Conservation (phyloP, 2,113 vertebrate species). For the Larimichthys polyactis region DNA sequence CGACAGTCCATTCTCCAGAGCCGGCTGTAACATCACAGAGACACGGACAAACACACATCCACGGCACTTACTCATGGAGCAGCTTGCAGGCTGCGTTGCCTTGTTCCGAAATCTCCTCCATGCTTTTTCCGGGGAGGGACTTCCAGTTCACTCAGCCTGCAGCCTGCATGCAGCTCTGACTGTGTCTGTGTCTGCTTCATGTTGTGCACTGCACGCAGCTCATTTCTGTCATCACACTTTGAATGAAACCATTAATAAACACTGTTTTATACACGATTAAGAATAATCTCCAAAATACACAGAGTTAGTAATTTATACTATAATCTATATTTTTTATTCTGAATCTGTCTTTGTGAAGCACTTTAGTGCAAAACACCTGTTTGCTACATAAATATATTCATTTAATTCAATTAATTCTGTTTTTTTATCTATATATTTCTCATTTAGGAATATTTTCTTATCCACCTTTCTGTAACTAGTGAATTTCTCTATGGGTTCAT, state of each 20-base stretch:
- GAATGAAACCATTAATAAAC: background rate
- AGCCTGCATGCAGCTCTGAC: background rate
- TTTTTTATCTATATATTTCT: no score
- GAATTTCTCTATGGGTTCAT: no score
- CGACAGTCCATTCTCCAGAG: constrained; percentile 7
- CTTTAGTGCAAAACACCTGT: no score
- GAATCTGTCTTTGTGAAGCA: no score
- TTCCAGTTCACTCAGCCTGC: constrained; percentile 48
- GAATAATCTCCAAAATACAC: background rate
- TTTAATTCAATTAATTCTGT: no score
- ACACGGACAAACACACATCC: background rate
- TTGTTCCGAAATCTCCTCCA: constrained; percentile 47
- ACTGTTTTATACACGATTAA: background rate
- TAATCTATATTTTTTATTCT: background rate
- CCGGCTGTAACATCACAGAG: background rate
- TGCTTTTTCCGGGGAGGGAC: constrained; percentile 83
- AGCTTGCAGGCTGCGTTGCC: background rate
- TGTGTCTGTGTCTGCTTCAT: background rate
- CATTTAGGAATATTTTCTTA: no score
- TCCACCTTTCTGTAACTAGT: no score
- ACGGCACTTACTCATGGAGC: background rate
- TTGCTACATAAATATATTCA: no score
- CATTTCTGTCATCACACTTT: background rate
- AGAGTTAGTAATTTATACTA: background rate
- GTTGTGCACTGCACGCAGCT: no score